Conservation (phyloP, 2,113 vertebrate species). For the Hemichromis elongatus region DNA sequence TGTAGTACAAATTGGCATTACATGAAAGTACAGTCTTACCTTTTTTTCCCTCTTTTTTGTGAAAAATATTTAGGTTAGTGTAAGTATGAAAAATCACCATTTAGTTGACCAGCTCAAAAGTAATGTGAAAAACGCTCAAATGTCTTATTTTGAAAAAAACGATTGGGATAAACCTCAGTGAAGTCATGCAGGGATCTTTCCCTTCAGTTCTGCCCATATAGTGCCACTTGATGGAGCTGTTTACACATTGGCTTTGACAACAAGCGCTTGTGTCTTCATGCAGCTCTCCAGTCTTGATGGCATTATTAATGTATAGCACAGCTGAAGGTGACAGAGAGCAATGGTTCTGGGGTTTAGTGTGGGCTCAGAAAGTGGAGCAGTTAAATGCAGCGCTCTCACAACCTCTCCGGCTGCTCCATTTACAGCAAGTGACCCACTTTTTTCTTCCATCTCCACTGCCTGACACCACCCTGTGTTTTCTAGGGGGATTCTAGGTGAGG, state of each 20-base stretch:
- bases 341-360: conserved; percentile 56
- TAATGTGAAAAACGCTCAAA: background rate
- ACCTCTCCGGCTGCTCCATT: conserved; percentile 62
- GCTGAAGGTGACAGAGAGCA: conserved; percentile 71
- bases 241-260: background rate
- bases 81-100: background rate
- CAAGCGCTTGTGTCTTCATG: background rate
- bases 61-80: background rate
- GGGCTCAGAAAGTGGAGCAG: conserved; percentile 72
- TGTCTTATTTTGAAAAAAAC: fast-evolving
- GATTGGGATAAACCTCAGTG: background rate
- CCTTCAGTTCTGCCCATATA: background rate
- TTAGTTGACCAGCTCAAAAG: fast-evolving
- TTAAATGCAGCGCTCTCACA: conserved; percentile 68
- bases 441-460: conserved; percentile 29
- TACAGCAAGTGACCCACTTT: conserved; percentile 68
- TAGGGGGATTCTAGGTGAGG: conserved; percentile 30
- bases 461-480: conserved; percentile 45
- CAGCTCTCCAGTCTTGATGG: conserved; percentile 16
- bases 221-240: conserved; percentile 52
- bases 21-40: background rate
- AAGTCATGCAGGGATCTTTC: background rate
- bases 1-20: background rate
- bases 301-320: conserved; percentile 59
- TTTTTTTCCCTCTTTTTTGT: background rate